Percentiles rank a stretch among this genome's conserved stretches.
Conservation (phyloP, 2,888 invertebrate genomes). For the Drosophila acutilabella region DNA sequence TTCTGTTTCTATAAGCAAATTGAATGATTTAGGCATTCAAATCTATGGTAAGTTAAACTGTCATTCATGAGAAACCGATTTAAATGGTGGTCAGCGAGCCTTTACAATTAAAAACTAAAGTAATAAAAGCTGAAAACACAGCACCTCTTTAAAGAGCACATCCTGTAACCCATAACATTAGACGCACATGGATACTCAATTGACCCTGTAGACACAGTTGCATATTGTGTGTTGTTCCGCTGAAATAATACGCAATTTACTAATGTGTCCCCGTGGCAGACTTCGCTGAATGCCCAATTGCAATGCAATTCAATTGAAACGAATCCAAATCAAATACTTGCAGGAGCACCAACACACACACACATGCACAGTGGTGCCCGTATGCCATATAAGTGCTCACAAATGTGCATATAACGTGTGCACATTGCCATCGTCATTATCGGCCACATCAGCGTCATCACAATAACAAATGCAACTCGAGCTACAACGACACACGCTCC, state of each 20-base stretch:
- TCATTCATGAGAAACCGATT: not conserved
- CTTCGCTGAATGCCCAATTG: conserved; percentile 32
- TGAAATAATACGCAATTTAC: conserved; percentile 7
- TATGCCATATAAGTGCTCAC: conserved; percentile 58
- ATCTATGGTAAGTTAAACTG: too few species aligned
- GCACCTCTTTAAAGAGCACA: not conserved
- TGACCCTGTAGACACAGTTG: not conserved
- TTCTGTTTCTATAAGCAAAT: too few species aligned
- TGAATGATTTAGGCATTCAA: too few species aligned
- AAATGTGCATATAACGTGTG: conserved; percentile 75
- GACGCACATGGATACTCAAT: not conserved
- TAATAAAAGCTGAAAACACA: not conserved
- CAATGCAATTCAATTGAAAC: conserved; percentile 53
- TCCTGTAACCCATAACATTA: not conserved
- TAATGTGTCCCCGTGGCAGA: conserved; percentile 2
- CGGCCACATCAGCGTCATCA: conserved; percentile 68
- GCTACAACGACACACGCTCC: conserved; percentile 28
- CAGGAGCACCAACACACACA: conserved; percentile 13
- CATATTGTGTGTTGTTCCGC: too few species aligned
- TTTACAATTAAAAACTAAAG: not conserved
- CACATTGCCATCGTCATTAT: conserved; percentile 76
- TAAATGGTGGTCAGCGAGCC: too few species aligned
- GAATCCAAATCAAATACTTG: conserved; percentile 53
- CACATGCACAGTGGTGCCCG: conserved; percentile 8
- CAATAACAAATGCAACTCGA: conserved; percentile 41